Evolutionary conservation across 2,113 vertebrate genomes (phyloP), one percentile per base, ranked within the genome.

Genomic region (Paradisaea rubra): DNA sequence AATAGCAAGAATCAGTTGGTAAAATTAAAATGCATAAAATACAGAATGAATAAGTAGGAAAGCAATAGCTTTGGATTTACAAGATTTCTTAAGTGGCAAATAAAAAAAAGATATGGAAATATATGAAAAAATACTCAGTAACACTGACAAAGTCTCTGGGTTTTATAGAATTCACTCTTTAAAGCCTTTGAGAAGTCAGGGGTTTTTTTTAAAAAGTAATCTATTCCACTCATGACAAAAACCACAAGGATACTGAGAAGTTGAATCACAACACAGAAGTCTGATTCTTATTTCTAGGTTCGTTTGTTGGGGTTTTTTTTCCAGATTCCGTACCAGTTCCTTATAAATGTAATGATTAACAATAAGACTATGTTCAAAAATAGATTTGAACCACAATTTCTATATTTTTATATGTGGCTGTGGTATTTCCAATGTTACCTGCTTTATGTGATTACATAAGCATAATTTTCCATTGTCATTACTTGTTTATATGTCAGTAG

Each of bases 291-390:
- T 83, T 72, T 76, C 14, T 35, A 21, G 0, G 2, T n/a, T 69
- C 7, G 2, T 47, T 52, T 59, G 2, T 11, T 52, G 23, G 50
- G 11, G 0, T 1, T 61, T 28, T 54, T 64, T 47, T 7, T 1
- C 11, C 10, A 56, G 12, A 54, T 54, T 74, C 27, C 25, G 11
- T 59, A 74, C 1, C 3, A 57, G 5, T 37, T 77, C 23, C 7
- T 50, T 42, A 42, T 9, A 56, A 39, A 35, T 61, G 27, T 61
- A 39, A 33, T 41, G 28, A 49, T 53, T 87, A 81, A 39, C 3
- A 74, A n/a, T 61, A 37, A 28, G 3, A 35, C 6, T 25, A 1
- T 2, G 0, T 45, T 66, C 31, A 61, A 73, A 81, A 39, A 28
- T 9, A 18, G 3, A 60, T 52, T 60, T 78, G 27, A 69, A 45